Conservation (phyloP, 2,888 invertebrate genomes). For the Keiferia lycopersicella region DNA sequence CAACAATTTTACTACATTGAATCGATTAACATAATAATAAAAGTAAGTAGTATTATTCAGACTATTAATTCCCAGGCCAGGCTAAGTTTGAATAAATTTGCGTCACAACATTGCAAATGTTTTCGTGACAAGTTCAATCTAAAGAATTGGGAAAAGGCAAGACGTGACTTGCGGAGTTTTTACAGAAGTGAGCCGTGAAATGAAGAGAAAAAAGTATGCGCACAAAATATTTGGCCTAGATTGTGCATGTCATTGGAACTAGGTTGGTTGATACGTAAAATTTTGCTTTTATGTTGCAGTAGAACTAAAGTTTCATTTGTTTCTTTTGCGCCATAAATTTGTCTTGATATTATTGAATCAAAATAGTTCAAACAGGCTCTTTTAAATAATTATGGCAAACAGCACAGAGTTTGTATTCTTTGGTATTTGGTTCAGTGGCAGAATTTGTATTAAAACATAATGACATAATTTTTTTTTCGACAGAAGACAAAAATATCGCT, state of each 20-base stretch:
- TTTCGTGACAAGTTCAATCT: slow-evolving; percentile 23
- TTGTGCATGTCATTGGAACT: neutral
- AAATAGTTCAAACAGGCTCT: too few relatives aligned
- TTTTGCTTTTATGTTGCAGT: too few relatives aligned
- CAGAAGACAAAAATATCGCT: too few relatives aligned
- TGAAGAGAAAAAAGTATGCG: neutral
- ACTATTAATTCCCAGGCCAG: neutral
- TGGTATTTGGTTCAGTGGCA: too few relatives aligned
- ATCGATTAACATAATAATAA: neutral
- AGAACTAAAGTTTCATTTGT: neutral
- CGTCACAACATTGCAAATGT: slow-evolving; percentile 15
- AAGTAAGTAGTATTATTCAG: neutral
- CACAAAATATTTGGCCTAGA: slow-evolving; percentile 6
- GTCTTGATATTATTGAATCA: too few relatives aligned
- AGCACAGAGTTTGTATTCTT: too few relatives aligned
- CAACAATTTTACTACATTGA: too few relatives aligned
- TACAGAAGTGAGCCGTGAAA: slow-evolving; percentile 4
- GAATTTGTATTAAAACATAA: too few relatives aligned
- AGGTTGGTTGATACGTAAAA: neutral
- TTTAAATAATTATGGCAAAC: too few relatives aligned
- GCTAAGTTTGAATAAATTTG: neutral
- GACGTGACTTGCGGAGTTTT: slow-evolving; percentile 22
- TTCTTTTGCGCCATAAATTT: too few relatives aligned
- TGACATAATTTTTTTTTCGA: too few relatives aligned
- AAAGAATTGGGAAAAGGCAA: slow-evolving; percentile 19